Percentiles rank a stretch among this genome's conserved stretches.
phyloP scores from a whole-genome alignment of 2,113 vertebrate genomes.

The Lepisosteus oculatus region DNA sequence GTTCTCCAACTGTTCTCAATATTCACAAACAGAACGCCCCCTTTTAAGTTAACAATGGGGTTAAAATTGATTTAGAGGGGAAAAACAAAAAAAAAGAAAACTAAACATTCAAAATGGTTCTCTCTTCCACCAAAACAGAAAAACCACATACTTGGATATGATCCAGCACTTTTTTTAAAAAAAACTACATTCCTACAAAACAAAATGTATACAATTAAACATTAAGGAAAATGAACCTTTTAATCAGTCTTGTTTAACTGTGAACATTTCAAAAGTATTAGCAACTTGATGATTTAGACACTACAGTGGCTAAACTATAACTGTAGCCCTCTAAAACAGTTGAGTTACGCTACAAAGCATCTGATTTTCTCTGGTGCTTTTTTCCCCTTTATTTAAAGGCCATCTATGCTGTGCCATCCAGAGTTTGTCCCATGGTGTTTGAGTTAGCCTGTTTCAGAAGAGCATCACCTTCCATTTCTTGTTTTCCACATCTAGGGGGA shows the following conservation, averaged over 20 bases:
- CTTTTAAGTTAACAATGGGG: conserved; percentile 31
- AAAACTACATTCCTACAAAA: conserved; percentile 25
- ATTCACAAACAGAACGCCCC: conserved; percentile 34
- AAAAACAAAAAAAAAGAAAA: conserved; percentile 36
- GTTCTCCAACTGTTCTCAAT: conserved; percentile 33
- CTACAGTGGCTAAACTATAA: conserved; percentile 53
- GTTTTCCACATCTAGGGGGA: conserved; percentile 74
- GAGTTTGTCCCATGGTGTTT: conserved; percentile 84
- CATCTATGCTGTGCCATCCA: conserved; percentile 82
- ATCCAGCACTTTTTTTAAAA: conserved; percentile 57
- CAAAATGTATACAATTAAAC: conserved; percentile 60
- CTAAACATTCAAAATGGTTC: conserved; percentile 49
- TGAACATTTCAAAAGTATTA: conserved; percentile 66
- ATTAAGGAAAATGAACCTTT: conserved; percentile 39
- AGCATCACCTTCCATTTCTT: conserved; percentile 76
- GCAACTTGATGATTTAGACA: conserved; percentile 69
- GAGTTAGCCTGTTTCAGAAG: conserved; percentile 81
- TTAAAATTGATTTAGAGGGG: conserved; percentile 58
- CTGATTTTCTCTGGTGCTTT: conserved; percentile 89
- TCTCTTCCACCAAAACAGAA: conserved; percentile 28
- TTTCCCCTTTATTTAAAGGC: conserved; percentile 47
- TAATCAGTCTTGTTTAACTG: conserved; percentile 64
- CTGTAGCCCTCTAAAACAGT: conserved; percentile 62
- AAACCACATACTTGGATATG: conserved; percentile 71
- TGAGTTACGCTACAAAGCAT: conserved; percentile 76